Conservation (phyloP, 2,113 vertebrate genomes). For the Pica pica region DNA sequence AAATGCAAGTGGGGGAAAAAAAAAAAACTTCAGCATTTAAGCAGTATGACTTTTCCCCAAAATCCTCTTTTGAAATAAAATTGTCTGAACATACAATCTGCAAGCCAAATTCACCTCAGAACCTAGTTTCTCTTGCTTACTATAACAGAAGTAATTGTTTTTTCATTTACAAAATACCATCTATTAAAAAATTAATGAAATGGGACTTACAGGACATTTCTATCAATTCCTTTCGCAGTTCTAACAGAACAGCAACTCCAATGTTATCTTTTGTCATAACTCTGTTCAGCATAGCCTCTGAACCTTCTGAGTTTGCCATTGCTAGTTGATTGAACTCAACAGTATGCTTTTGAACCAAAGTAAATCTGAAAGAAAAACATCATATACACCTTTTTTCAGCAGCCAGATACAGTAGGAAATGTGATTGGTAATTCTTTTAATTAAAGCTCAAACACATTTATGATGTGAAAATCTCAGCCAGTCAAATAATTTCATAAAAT, state of each 20-base stretch:
- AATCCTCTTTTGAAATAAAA: neutral
- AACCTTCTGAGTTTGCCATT: conserved; percentile 98
- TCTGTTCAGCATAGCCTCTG: conserved; percentile 96
- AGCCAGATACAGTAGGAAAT: neutral
- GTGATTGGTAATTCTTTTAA: neutral
- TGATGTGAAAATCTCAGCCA: neutral
- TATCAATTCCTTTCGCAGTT: conserved; percentile 92
- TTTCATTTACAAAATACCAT: neutral
- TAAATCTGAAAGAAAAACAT: conserved; percentile 82
- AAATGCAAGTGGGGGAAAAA: neutral
- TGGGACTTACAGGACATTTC: conserved; percentile 87
- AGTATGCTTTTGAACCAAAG: conserved; percentile 94
- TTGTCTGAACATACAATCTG: neutral
- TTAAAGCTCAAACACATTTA: neutral
- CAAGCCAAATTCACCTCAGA: neutral
- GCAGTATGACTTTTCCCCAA: neutral
- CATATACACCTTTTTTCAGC: neutral
- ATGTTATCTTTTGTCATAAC: conserved; percentile 99
- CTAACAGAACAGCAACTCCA: conserved; percentile 91
- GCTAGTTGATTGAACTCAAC: conserved; percentile 99
- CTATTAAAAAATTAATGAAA: neutral
- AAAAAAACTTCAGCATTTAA: neutral
- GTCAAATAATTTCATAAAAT: neutral
- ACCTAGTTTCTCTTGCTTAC: neutral
- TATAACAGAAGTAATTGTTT: neutral